Percentiles rank a stretch among this genome's conserved stretches.
Evolutionary conservation across 2,888 invertebrate genomes (phyloP).

Genomic region (Agonum fuliginosum): DNA sequence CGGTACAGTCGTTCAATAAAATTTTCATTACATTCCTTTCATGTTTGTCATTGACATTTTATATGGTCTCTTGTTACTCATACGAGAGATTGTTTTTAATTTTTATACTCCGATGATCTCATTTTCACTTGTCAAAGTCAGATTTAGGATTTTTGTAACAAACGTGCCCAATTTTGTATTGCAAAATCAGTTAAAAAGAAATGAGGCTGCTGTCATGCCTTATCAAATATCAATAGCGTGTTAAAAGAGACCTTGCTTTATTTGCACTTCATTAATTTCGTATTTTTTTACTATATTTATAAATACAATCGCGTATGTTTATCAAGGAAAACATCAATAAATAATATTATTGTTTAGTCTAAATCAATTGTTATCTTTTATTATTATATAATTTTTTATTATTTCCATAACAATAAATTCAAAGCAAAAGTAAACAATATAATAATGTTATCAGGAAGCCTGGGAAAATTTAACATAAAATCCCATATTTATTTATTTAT

Average conservation of each 20-base stretch:
- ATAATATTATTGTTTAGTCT: slow-evolving; percentile 22
- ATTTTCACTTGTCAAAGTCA: slow-evolving; percentile 25
- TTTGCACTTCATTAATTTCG: slow-evolving; percentile 28
- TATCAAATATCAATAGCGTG: slow-evolving; percentile 39
- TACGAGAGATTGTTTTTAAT: slow-evolving; percentile 42
- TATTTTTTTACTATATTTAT: slow-evolving; percentile 5
- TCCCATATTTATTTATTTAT: no score
- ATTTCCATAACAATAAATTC: slow-evolving; percentile 3
- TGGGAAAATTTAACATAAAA: no score
- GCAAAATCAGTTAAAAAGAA: slow-evolving; percentile 10
- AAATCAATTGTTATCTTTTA: slow-evolving; percentile 17
- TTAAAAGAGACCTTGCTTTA: slow-evolving; percentile 25
- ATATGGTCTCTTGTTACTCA: slow-evolving; percentile 43
- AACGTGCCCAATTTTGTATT: slow-evolving; percentile 18
- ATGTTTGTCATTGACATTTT: slow-evolving; percentile 45
- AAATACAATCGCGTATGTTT: slow-evolving; percentile 9
- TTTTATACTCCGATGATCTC: slow-evolving; percentile 44
- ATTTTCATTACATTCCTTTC: slow-evolving; percentile 62
- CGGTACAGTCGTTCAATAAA: slow-evolving; percentile 64
- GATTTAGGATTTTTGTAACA: slow-evolving; percentile 4
- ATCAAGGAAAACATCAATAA: not conserved
- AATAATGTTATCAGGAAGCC: no score
- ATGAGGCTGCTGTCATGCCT: slow-evolving; percentile 22
- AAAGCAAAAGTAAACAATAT: no score
- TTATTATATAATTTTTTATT: slow-evolving; percentile 11